A percentile compares a stretch with the other conserved stretches of the same genome.
Conservation (phyloP, 2,888 invertebrate species). For the Thymelicus acteon region DNA sequence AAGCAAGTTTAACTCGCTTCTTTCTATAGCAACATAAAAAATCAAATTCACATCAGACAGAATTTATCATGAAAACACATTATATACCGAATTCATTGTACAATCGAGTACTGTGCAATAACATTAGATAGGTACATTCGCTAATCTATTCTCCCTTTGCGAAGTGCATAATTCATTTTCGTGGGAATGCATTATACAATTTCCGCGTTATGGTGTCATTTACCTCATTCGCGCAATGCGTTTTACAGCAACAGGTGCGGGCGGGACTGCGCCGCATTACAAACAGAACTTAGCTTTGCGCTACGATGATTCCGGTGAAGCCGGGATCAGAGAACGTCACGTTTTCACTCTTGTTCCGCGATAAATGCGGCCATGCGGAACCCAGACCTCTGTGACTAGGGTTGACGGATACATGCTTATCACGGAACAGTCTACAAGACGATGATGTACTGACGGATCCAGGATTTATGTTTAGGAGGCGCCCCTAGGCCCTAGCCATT, state of each 20-base stretch:
- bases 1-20: too few species aligned
- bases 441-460: too few species aligned
- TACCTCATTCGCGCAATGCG: conserved; percentile 7
- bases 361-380: not conserved
- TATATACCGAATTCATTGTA: too few species aligned
- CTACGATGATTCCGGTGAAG: not conserved
- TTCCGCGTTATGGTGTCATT: conserved; percentile 19
- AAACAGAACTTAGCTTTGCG: not conserved
- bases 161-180: conserved; percentile 25
- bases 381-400: too few species aligned
- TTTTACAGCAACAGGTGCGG: conserved; percentile 2
- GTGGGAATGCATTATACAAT: conserved; percentile 19
- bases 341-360: not conserved
- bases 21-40: too few species aligned
- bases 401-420: too few species aligned
- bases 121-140: not conserved
- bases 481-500: too few species aligned
- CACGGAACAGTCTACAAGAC: too few species aligned
- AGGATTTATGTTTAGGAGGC: too few species aligned
- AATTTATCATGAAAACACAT: too few species aligned
- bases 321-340: not conserved
- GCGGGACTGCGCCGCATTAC: not conserved
- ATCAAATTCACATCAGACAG: too few species aligned
- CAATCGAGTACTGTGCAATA: not conserved
- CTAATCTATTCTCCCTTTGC: conserved; percentile 16